phyloP scores from a whole-genome alignment of 2,797 vertebrate genomes.

The Centropyge bicolor region DNA sequence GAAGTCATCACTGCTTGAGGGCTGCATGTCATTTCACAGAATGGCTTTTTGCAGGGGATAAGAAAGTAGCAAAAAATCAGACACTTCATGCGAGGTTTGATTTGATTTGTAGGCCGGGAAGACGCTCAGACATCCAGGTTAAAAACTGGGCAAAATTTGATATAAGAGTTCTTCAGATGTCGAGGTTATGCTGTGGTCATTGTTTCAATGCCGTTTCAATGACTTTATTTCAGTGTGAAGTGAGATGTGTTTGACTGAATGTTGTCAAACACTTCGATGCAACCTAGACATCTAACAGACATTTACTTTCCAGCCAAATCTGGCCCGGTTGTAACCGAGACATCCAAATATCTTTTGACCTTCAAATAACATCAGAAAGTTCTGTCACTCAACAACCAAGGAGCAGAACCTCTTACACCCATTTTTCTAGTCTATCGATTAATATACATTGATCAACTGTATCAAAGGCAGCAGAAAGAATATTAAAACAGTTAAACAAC shows the following conservation, averaged over 20 bases:
- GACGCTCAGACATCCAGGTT: not conserved
- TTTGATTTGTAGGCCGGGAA: slow-evolving; percentile 1
- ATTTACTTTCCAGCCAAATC: not conserved
- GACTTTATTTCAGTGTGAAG: not conserved
- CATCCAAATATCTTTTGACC: not conserved
- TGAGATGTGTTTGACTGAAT: not conserved
- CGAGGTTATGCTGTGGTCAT: not conserved
- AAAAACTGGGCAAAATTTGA: not conserved
- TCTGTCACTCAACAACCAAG: not conserved
- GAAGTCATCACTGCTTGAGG: slow-evolving; percentile 12
- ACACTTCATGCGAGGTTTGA: not conserved
- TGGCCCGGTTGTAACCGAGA: not conserved
- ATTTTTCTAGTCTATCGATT: not conserved
- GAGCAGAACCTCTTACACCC: not conserved
- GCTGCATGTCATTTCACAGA: slow-evolving; percentile 16
- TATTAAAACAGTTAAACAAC: not conserved
- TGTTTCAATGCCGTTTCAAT: not conserved
- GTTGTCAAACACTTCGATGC: not conserved
- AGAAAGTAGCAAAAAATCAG: not conserved
- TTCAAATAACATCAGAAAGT: not conserved
- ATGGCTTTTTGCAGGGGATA: not conserved
- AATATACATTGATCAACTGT: not conserved
- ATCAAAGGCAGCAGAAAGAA: slow-evolving; percentile 5
- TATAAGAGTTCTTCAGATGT: not conserved
- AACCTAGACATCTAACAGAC: not conserved